Evolutionary conservation across 2,113 vertebrate genomes (phyloP), one percentile per base, ranked within the genome.

Genomic region (Tringa solitaria): DNA sequence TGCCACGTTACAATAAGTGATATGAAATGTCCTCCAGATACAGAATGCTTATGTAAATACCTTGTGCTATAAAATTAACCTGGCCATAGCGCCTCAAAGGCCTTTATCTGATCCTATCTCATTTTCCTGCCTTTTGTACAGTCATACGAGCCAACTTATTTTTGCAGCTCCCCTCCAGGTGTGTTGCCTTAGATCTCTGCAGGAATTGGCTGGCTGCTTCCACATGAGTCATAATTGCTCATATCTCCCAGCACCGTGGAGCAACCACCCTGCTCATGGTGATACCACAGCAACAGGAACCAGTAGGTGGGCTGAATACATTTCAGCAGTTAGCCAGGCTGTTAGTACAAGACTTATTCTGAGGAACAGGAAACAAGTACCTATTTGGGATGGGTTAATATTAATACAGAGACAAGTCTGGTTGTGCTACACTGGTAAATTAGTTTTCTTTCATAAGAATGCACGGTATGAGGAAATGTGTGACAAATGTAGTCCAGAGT

Each of bases 11-110:
- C 35, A 56, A 0, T 79, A 63, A 67, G n/a, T 19, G 26, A 72
- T 79, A 46, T 10, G 48, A 75, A 75, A 51, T 48, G 53, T 93
- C 81, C 69, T 76, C 87, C 70, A 82, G 81, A 87, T 87, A 51
- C 43, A 60, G 61, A 78, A 64, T 51, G 14, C 69, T 78, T 84
- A 65, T 7, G 60, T 68, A 91, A 93, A 68, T 72, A 72, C n/a
- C 10, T 56, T 23, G 35, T 90, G 39, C 65, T 85, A 12, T 41
- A 87, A 75, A 84, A 93, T 89, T 46, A 91, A 64, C 78, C 51
- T 85, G 64, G n/a, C 50, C 11, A 1, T 32, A 33, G 30, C 9
- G 3, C 69, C 51, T 70, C 57, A n/a, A 46, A 78, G 74, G 35
- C 28, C 30, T 85, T 72, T 35, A 61, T 74, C 33, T 59, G 65